Evolutionary conservation across 2,888 invertebrate genomes (phyloP).

Genomic region (Limnephilus lunatus): DNA sequence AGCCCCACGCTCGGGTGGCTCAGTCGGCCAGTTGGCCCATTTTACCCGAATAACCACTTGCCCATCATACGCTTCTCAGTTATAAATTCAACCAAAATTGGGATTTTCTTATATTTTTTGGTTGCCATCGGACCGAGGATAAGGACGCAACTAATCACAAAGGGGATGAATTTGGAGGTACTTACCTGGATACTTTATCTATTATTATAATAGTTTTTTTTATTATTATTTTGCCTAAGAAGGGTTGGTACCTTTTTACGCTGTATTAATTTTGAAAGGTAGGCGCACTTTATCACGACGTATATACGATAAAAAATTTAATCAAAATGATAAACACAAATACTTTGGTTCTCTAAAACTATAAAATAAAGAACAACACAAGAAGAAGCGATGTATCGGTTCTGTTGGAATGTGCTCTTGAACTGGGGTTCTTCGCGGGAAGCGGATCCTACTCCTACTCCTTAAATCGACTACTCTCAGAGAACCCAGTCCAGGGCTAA

Average conservation of each 20-base stretch:
- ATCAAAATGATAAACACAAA: neutral
- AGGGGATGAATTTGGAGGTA: neutral
- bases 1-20: constrained; percentile 56
- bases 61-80: neutral
- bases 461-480: too few relatives aligned
- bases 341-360: too few relatives aligned
- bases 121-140: neutral
- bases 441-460: too few relatives aligned
- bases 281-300: neutral
- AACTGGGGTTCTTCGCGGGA: too few relatives aligned
- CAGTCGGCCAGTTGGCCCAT: constrained; percentile 42
- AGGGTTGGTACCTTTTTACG: neutral
- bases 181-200: neutral
- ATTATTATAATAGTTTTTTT: constrained; percentile 1
- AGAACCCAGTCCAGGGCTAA: too few relatives aligned
- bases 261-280: neutral
- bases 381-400: too few relatives aligned
- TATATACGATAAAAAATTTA: neutral
- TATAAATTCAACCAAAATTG: constrained; percentile 45
- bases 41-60: neutral
- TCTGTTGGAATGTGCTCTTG: too few relatives aligned
- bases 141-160: constrained; percentile 31
- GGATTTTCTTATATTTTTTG: constrained; percentile 14
- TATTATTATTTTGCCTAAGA: neutral
- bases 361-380: too few relatives aligned